Conservation (phyloP, 2,888 invertebrate species). For the Ligdia adustata region DNA sequence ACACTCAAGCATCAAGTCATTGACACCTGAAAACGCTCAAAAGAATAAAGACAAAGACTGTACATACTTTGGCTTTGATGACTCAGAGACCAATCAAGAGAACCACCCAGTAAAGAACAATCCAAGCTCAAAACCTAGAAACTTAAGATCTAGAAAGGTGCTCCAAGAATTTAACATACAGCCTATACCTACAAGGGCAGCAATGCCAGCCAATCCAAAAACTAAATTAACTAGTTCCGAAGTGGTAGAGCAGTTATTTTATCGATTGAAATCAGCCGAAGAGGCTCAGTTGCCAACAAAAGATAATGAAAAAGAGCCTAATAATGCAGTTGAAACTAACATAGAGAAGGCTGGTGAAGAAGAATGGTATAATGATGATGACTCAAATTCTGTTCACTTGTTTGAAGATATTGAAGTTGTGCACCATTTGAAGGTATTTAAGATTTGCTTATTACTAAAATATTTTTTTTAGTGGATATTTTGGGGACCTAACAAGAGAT, state of each 20-base stretch:
- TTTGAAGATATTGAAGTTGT: slow-evolving; percentile 76
- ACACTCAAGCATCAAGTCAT: slow-evolving; percentile 30
- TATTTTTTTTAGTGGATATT: too few species aligned
- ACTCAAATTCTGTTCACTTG: slow-evolving; percentile 67
- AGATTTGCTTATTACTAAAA: too few species aligned
- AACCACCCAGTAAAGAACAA: slow-evolving; percentile 63
- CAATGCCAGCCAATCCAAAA: slow-evolving; percentile 54
- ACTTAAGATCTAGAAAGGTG: slow-evolving; percentile 55
- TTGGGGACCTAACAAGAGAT: too few species aligned
- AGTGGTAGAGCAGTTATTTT: slow-evolving; percentile 56
- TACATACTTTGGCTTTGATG: slow-evolving; percentile 78
- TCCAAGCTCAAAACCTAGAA: slow-evolving; percentile 43
- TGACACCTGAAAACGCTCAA: slow-evolving; percentile 35
- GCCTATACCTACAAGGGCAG: slow-evolving; percentile 56
- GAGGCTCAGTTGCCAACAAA: slow-evolving; percentile 56
- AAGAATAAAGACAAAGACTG: slow-evolving; percentile 51
- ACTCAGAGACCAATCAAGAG: slow-evolving; percentile 68
- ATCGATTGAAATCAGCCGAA: slow-evolving; percentile 57
- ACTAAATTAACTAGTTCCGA: slow-evolving; percentile 55
- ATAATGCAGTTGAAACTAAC: slow-evolving; percentile 33
- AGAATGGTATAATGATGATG: slow-evolving; percentile 53
- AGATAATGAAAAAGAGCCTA: slow-evolving; percentile 21
- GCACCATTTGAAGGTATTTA: slow-evolving; percentile 71
- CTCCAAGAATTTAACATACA: slow-evolving; percentile 63
- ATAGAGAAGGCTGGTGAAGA: too few species aligned